Base-by-base conservation (phyloP, 2,113 vertebrate genomes). In the Dicentrarchus labrax region DNA sequence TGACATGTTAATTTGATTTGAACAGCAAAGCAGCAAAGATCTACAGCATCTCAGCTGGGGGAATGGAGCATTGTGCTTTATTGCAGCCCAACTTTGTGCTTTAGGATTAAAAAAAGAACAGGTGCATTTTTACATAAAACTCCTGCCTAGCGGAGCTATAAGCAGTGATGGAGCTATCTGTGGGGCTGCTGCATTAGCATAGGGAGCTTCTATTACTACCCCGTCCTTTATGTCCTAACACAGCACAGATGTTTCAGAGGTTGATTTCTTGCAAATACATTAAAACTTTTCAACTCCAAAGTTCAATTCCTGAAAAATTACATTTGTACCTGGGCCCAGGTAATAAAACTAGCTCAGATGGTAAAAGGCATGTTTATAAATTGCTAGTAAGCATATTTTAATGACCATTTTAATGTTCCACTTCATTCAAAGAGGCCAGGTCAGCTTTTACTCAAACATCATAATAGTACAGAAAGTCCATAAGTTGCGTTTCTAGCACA, bases 1-100 rank as follows among this genome's bases (percentile, higher is more conserved):
- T 70, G 86, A 76, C 53, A 30, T 66, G 57, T 64, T 88, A 74
- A 88, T 88, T 77, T 83, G 66, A 80, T 85, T 80, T 64, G 48
- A 75, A 61, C 72, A 48, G 54, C 17, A 50, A 22, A 68, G 69
- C 72, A 60, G 36, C 22, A 41, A 54, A 80, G 75, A 84, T 53
- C 48, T 62, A 67, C 43, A 39, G 67, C 74, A 2, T 66, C 41
- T 76, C 50, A 17, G 30, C 59, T 51, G 24, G 17, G 36, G 24
- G 56, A 68, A 54, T 2, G 4, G 62, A 56, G 59, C 74, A 13
- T 24, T 36, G 38, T 24, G n/a, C 65, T 75, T 83, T 39, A 69
- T 15, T 53, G 6, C 41, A 65, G 4, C 15, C 30, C 57, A 10
- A 38, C 12, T 47, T 67, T 76, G 61, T 56, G 47, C 65, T 48